Base-by-base conservation (phyloP, 1,140 invertebrate species). In the Antheraea pernyi region DNA sequence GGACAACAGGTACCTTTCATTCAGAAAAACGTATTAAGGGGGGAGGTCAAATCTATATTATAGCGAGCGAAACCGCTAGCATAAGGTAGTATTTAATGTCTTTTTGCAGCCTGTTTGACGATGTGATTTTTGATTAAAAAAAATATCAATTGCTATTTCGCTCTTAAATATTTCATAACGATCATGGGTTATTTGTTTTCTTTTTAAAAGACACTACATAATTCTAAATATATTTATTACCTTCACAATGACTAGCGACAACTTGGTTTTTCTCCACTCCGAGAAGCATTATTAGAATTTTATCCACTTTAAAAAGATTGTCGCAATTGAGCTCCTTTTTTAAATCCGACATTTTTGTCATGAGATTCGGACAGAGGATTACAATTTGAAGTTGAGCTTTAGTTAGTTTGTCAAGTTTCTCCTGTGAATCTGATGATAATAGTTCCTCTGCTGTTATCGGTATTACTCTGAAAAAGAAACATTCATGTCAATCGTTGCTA, bases 221-320 rank as follows among this genome's bases (percentile, higher is more conserved):
- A 1, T 61, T n/a, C 60, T 19, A 30, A 61, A 19, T 19, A 48
- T 19, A 19, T 59, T 37, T 13, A 59, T 59, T 80, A 91, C 87
- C 89, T 80, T 87, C 85, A 70, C 78, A 80, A 70, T 90, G 84
- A 60, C 82, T 84, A 19, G 79, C 75, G 19, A 91, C 76, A 37
- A 92, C 77, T 37, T 88, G 75, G 70, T 80, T 84, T 67, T 86
- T 91, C 69, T 88, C 83, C 0, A 97, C 96, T 0, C 97, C 97
- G 9, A 97, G 91, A 73, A 97, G 92, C 93, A 97, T 96, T 8
- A 96, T 96, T 37, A 98, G 85, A 7, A 97, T 95, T 75, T 95
- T 95, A 19, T 96, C 95, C 3, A 94, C 87, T 69, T 95, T 93
- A 16, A 97, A 92, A 8, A 96, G 90, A 63, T 94, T 94, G 0